Base-by-base conservation (phyloP, 2,797 vertebrate genomes). In the Cossypha polioptera region DNA sequence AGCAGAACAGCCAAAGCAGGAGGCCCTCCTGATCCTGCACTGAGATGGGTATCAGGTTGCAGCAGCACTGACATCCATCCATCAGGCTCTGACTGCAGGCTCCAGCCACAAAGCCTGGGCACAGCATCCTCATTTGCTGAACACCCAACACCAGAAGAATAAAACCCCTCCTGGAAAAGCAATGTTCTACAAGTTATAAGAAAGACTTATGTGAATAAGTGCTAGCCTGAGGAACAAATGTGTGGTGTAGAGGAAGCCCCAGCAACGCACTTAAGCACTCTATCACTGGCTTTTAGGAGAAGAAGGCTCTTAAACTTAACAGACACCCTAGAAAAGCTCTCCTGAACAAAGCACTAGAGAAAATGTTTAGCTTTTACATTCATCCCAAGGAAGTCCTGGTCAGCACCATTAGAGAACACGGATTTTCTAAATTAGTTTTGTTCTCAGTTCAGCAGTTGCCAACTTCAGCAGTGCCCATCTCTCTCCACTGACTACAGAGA, bases 31-130 rank as follows among this genome's bases (percentile, higher is more conserved):
- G 50, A 38, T 25, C 12, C 50, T 38, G 73, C 61, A 14, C 43
- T 25, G 13, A 19, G n/a, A 42, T 17, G 0, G 0, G 31, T 9
- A 14, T 21, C 36, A 4, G 36, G 21, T 3, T 69, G 48, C 67
- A 51, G 66, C 22, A 69, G 33, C 61, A 35, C 43, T 16, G 31
- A 36, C 0, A 0, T 40, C 43, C 59, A 31, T 15, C 25, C 1
- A 10, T 9, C 31, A 58, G 45, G 28, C 33, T 63, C 54, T 1
- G 5, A 7, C 21, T 50, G 35, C 17, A 47, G 50, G 19, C n/a
- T 74, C 29, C 57, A 29, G 31, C 16, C 66, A 76, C 33, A 20
- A 31, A 76, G 53, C 15, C 29, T 68, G 50, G 50, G n/a, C 26
- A 35, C 72, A 57, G 40, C 47, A 66, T 26, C 26, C n/a, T 75